Conservation (phyloP, 2,797 vertebrate species). For the Poliocrania exsul region DNA sequence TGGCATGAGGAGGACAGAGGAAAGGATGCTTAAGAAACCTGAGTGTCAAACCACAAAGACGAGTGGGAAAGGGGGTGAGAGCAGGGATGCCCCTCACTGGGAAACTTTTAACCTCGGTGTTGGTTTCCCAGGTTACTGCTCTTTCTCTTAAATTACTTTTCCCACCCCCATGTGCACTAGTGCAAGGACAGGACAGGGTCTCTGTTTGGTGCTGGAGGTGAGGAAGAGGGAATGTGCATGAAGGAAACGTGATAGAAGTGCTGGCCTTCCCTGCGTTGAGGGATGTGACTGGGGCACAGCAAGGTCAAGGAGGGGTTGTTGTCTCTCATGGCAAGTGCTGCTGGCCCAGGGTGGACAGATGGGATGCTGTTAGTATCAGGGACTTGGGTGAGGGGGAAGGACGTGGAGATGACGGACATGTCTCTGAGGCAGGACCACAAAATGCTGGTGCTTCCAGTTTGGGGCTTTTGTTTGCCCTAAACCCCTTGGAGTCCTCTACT, state of each 20-base stretch:
- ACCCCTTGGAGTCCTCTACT: accelerated
- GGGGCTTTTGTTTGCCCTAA: not conserved
- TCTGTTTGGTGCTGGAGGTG: not conserved
- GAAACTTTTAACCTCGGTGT: not conserved
- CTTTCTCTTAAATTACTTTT: not conserved
- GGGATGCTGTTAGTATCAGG: not conserved
- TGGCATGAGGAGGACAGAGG: not conserved
- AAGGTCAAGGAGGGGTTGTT: not conserved
- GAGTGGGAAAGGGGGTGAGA: not conserved
- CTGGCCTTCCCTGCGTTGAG: accelerated
- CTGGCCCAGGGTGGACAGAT: not conserved
- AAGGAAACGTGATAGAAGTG: not conserved
- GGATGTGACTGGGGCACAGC: accelerated
- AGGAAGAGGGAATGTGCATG: accelerated
- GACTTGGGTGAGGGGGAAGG: not conserved
- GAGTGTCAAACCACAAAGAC: not conserved
- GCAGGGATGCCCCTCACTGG: not conserved
- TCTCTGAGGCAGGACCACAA: not conserved
- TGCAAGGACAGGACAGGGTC: accelerated
- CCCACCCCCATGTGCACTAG: accelerated
- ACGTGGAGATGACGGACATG: accelerated
- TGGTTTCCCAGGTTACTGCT: not conserved
- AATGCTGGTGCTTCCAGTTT: not conserved
- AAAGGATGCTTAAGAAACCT: not conserved
- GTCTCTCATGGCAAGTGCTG: not conserved